These are phyloP conservation scores for Idaea straminata DNA, from an alignment of 2,888 invertebrate genomes.

Conservation along the genomic window DNA sequence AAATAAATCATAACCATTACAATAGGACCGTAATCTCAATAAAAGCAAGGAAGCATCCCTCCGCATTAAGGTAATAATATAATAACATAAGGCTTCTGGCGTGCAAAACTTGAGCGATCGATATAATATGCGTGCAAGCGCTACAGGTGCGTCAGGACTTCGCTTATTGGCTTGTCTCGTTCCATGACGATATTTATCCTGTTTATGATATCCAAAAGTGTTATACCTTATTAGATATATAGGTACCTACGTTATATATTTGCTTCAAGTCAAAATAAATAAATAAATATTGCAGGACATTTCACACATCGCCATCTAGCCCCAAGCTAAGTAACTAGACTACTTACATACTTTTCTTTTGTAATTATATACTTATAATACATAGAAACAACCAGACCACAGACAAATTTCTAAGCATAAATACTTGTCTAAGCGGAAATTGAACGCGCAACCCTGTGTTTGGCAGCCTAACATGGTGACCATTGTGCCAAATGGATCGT, in stretches of 20 bases:
- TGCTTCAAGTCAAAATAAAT: too few relatives aligned
- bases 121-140: constrained; percentile 7
- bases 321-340: too few relatives aligned
- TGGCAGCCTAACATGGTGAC: too few relatives aligned
- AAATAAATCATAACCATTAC: not conserved
- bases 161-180: not conserved
- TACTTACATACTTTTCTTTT: too few relatives aligned
- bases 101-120: constrained; percentile 6
- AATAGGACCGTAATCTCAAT: constrained; percentile 5
- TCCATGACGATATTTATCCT: not conserved
- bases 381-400: too few relatives aligned
- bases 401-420: too few relatives aligned
- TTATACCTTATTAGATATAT: not conserved
- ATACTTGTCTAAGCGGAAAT: too few relatives aligned
- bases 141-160: constrained; percentile 19
- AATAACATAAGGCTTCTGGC: not conserved
- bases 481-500: too few relatives aligned
- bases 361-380: too few relatives aligned
- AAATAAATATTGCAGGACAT: too few relatives aligned
- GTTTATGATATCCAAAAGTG: not conserved
- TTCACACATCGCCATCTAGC: too few relatives aligned
- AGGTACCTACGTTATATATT: not conserved
- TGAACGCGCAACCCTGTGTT: too few relatives aligned
- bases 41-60: not conserved
- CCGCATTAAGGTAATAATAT: not conserved